Evolutionary conservation across 2,113 vertebrate species (phyloP).

Genomic region (Daphoenositta chrysoptera): DNA sequence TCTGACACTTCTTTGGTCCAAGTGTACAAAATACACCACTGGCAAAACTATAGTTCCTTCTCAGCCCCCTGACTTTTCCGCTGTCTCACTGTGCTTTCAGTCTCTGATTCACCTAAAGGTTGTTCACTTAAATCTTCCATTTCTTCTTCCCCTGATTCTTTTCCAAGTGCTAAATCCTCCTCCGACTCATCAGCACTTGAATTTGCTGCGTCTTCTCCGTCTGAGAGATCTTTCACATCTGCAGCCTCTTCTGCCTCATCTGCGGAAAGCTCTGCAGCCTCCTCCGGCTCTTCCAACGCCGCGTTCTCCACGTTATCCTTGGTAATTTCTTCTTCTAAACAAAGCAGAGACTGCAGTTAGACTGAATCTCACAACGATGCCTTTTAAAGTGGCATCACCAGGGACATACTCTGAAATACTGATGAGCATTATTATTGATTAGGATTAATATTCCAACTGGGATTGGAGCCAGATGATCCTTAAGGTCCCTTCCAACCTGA

Average conservation of each 20-base stretch:
- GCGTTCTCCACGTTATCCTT: constrained; percentile 60
- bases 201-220: constrained; percentile 55
- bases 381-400: background rate
- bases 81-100: constrained; percentile 72
- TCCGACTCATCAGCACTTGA: constrained; percentile 38
- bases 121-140: background rate
- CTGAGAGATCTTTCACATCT: constrained; percentile 57
- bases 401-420: background rate
- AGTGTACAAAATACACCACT: background rate
- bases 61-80: constrained; percentile 67
- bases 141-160: constrained; percentile 46
- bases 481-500: background rate
- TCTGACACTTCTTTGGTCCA: constrained; percentile 62
- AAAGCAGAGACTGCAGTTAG: background rate
- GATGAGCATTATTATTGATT: accelerated
- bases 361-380: background rate
- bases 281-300: constrained; percentile 8
- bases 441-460: background rate
- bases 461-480: background rate
- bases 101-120: background rate
- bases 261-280: constrained; percentile 34
- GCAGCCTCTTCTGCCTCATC: constrained; percentile 18
- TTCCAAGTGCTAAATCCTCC: constrained; percentile 66
- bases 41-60: constrained; percentile 34
- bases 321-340: constrained; percentile 51